Conservation (phyloP, 2,888 invertebrate species). For the Phortica okadai region DNA sequence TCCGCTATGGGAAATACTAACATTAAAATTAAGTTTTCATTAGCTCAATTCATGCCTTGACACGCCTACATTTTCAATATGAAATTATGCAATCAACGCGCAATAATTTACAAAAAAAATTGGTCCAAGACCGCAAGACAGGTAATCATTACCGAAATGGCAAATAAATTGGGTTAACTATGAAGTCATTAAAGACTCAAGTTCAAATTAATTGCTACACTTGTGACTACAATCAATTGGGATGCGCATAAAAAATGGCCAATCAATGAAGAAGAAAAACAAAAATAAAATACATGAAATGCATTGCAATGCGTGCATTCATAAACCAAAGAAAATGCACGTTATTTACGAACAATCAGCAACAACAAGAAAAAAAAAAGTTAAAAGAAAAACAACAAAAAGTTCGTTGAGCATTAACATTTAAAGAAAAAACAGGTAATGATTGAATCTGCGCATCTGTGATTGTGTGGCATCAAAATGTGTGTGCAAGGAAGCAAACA, state of each 20-base stretch:
- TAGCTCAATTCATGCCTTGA: too few species aligned
- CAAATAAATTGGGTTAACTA: conserved; percentile 25
- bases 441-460: neutral
- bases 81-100: too few species aligned
- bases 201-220: conserved; percentile 29
- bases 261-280: conserved; percentile 1
- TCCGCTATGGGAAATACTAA: too few species aligned
- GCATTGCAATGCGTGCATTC: too few species aligned
- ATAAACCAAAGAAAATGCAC: conserved; percentile 1
- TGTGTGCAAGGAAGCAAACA: conserved; percentile 5
- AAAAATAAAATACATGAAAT: neutral
- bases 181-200: conserved; percentile 28
- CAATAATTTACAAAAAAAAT: neutral
- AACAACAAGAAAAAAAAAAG: neutral
- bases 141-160: neutral
- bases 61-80: too few species aligned
- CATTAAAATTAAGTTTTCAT: too few species aligned
- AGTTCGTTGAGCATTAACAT: neutral
- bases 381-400: neutral
- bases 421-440: neutral
- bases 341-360: conserved; percentile 29
- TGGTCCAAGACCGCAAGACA: neutral
- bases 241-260: conserved; percentile 10
- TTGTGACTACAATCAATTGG: conserved; percentile 17
- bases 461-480: neutral